Percentiles rank a stretch among this genome's conserved stretches.
Evolutionary conservation across 2,113 vertebrate species (phyloP).

Genomic region (Nicator chloris): DNA sequence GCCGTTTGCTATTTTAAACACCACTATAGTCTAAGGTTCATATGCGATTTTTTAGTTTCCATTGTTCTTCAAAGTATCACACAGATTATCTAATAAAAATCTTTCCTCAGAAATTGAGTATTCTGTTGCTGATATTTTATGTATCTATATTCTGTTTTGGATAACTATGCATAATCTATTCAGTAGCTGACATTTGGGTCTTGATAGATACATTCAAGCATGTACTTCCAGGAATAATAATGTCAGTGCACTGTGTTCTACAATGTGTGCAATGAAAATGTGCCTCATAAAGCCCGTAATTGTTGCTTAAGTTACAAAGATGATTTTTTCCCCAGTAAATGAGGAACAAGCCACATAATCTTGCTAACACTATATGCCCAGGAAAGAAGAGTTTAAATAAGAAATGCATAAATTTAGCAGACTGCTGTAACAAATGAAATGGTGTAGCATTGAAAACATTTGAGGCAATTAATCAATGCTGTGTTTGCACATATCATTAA

Average conservation of each 20-base stretch:
- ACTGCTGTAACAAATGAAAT: conserved; percentile 78
- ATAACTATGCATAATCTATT: conserved; percentile 58
- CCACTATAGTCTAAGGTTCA: background rate
- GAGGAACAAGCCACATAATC: conserved; percentile 69
- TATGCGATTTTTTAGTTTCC: background rate
- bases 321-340: conserved; percentile 65
- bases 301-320: conserved; percentile 66
- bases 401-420: conserved; percentile 78
- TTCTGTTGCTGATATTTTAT: conserved; percentile 50
- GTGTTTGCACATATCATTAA: conserved; percentile 88
- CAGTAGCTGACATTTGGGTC: conserved; percentile 62
- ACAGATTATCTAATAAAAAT: conserved; percentile 60
- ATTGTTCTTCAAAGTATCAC: conserved; percentile 19
- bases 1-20: background rate
- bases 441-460: conserved; percentile 75
- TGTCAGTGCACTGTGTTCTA: conserved; percentile 43
- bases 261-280: conserved; percentile 61
- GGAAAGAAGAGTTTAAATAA: conserved; percentile 79
- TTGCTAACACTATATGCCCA: conserved; percentile 68
- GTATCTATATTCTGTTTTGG: conserved; percentile 56
- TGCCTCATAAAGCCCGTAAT: conserved; percentile 54
- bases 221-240: conserved; percentile 59
- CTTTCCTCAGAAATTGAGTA: conserved; percentile 35
- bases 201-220: conserved; percentile 64
- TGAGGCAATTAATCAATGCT: conserved; percentile 83